A percentile compares a stretch with the other conserved stretches of the same genome.
phyloP scores from a whole-genome alignment of 1,140 invertebrate genomes.

The Caerostris darwini region DNA sequence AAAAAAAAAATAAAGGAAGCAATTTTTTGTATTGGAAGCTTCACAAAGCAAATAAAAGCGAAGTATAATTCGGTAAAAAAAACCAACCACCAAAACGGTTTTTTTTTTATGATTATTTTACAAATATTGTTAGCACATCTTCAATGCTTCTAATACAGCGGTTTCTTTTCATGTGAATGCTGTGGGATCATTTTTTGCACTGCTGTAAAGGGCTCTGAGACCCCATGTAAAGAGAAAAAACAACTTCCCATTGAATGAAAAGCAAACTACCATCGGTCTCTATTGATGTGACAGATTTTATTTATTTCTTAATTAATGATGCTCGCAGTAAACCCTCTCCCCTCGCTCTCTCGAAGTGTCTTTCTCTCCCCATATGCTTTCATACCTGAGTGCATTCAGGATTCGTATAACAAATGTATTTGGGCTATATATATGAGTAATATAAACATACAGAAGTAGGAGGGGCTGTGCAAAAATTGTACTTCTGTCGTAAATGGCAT shows the following conservation, averaged over 20 bases:
- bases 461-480: slow-evolving; percentile 37
- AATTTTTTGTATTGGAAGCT: background rate
- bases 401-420: slow-evolving; percentile 71
- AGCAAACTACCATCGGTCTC: slow-evolving; percentile 53
- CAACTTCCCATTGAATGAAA: slow-evolving; percentile 41
- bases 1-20: background rate
- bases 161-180: slow-evolving; percentile 22
- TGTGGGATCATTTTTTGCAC: background rate
- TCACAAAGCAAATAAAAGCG: background rate
- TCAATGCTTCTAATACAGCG: slow-evolving; percentile 10
- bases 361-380: slow-evolving; percentile 66
- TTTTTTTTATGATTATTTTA: background rate
- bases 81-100: background rate
- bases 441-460: slow-evolving; percentile 30
- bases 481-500: background rate
- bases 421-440: slow-evolving; percentile 66
- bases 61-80: background rate
- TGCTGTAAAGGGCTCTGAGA: background rate
- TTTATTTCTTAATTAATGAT: slow-evolving; percentile 76
- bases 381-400: slow-evolving; percentile 57
- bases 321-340: slow-evolving; percentile 49
- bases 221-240: background rate
- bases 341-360: slow-evolving; percentile 25
- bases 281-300: slow-evolving; percentile 75
- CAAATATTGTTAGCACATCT: slow-evolving; percentile 31